These are phyloP conservation scores for Cottoperca gobio DNA, from an alignment of 2,797 vertebrate genomes.

Conservation along the genomic window DNA sequence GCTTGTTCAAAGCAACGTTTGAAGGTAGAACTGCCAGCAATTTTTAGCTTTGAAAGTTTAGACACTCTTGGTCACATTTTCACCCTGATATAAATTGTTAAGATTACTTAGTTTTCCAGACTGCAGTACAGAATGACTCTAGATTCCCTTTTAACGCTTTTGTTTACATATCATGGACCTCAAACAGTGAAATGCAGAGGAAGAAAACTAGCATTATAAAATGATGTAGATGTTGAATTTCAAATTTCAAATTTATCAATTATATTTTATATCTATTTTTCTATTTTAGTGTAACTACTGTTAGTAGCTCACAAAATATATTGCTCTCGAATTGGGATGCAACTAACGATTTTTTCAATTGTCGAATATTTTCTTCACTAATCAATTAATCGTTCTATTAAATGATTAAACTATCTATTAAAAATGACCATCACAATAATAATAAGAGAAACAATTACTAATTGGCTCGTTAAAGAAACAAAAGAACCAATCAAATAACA, in stretches of 20 bases:
- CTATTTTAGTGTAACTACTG: neutral
- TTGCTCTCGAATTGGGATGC: neutral
- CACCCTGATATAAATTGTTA: neutral
- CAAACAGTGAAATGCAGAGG: neutral
- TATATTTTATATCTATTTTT: neutral
- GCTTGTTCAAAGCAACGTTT: neutral
- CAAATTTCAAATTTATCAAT: neutral
- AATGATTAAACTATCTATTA: too few relatives aligned
- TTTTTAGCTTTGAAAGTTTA: neutral
- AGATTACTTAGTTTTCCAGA: neutral
- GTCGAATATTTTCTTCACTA: neutral
- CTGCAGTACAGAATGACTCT: neutral
- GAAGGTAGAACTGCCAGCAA: neutral
- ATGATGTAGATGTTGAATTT: neutral
- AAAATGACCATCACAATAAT: neutral
- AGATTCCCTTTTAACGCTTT: slow-evolving; percentile 10
- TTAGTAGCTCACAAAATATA: neutral
- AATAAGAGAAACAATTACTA: neutral
- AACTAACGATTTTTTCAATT: neutral
- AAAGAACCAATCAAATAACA: neutral
- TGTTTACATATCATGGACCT: neutral
- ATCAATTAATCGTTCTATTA: neutral
- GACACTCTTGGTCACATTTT: neutral
- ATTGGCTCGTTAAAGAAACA: neutral
- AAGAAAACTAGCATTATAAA: neutral